Evolutionary conservation across 2,113 vertebrate species (phyloP).

Genomic region (Cynocephalus volans): DNA sequence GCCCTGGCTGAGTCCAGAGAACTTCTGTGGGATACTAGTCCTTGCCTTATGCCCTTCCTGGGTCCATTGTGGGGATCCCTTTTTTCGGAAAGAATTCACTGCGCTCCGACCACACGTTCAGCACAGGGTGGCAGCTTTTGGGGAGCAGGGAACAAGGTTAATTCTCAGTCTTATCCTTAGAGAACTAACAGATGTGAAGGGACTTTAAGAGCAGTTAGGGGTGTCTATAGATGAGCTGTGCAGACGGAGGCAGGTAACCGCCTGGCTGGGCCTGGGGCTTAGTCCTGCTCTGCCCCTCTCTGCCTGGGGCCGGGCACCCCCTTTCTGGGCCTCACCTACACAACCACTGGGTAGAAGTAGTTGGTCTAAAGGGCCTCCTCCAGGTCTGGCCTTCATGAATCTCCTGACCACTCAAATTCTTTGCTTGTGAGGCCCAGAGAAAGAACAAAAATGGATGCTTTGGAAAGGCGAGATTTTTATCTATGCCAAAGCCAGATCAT

Average conservation of each 20-base stretch:
- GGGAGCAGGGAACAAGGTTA: constrained; percentile 62
- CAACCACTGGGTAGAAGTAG: neutral
- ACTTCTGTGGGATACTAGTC: neutral
- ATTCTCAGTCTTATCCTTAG: constrained; percentile 68
- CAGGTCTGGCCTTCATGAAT: neutral
- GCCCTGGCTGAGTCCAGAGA: neutral
- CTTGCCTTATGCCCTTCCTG: constrained; percentile 54
- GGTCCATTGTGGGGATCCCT: neutral
- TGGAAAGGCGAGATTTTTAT: neutral
- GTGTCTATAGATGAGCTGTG: constrained; percentile 36
- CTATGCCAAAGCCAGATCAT: neutral
- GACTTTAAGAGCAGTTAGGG: neutral
- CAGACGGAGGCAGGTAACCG: neutral
- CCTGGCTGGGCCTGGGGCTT: neutral
- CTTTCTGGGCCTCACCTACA: neutral
- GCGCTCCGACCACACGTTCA: constrained; percentile 43
- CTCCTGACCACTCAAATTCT: neutral
- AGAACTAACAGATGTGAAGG: constrained; percentile 72
- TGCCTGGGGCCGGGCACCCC: rapidly evolving
- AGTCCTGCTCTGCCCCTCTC: neutral
- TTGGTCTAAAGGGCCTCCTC: neutral
- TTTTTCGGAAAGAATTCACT: constrained; percentile 71
- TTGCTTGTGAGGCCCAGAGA: neutral
- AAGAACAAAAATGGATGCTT: neutral
- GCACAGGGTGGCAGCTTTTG: neutral